Conservation (phyloP, 2,113 vertebrate genomes). For the Ochotona princeps region DNA sequence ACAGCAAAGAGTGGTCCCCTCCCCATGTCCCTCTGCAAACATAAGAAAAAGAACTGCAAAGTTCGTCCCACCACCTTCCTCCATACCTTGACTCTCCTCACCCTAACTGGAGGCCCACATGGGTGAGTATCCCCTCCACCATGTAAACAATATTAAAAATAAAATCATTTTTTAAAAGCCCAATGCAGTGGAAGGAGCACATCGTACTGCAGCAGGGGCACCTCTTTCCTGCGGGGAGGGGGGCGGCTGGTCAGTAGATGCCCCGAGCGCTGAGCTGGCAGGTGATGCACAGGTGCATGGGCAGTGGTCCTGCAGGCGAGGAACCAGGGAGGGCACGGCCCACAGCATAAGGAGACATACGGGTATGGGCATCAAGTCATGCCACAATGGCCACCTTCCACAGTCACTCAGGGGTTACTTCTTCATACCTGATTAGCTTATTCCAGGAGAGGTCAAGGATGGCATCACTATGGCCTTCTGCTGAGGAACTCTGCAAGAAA, state of each 20-base stretch:
- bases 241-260: background rate
- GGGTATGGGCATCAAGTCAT: fast-evolving
- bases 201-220: fast-evolving
- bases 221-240: background rate
- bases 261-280: background rate
- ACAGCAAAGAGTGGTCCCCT: no score
- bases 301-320: background rate
- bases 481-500: conserved; percentile 85
- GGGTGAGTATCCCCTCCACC: no score
- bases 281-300: fast-evolving
- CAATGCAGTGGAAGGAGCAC: background rate
- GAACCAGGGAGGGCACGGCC: background rate
- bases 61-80: no score
- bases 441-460: conserved; percentile 98
- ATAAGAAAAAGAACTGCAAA: no score
- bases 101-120: no score
- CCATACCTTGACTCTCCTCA: no score
- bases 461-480: conserved; percentile 93
- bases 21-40: no score
- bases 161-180: background rate
- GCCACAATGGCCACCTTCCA: background rate
- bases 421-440: conserved; percentile 90
- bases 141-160: no score
- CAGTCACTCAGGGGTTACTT: background rate
- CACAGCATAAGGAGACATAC: fast-evolving